phyloP scores from a whole-genome alignment of 53 echinoderm and acorn worm genomes.

The Actinopyga echinites region DNA sequence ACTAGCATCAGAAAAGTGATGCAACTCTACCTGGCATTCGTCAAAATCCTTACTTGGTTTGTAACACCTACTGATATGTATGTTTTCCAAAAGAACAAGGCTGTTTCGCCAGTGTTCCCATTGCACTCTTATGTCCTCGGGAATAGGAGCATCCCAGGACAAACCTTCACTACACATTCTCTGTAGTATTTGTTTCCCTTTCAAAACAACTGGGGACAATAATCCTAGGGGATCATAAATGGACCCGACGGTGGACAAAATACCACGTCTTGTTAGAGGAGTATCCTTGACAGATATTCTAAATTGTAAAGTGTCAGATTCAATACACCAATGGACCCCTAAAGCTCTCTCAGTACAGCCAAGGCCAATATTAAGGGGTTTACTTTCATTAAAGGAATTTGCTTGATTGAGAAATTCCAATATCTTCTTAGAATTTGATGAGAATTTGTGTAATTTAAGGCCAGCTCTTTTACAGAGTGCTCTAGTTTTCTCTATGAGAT shows the following conservation, averaged over 20 bases:
- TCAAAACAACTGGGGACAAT: constrained; percentile 63
- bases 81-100: too few relatives aligned
- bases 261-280: constrained; percentile 66
- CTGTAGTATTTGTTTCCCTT: constrained; percentile 68
- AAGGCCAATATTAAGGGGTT: too few relatives aligned
- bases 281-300: constrained; percentile 62
- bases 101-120: constrained; percentile 40
- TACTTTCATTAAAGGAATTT: constrained; percentile 45
- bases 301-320: constrained; percentile 72
- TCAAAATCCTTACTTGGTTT: too few relatives aligned
- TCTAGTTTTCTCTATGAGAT: constrained; percentile 54
- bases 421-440: constrained; percentile 62
- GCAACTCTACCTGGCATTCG: too few relatives aligned
- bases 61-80: too few relatives aligned
- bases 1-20: too few relatives aligned
- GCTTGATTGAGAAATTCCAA: constrained; percentile 41
- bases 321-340: too few relatives aligned
- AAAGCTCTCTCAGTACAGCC: constrained; percentile 66
- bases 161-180: constrained; percentile 57
- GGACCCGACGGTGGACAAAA: constrained; percentile 66
- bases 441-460: constrained; percentile 60
- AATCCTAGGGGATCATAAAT: constrained; percentile 72
- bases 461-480: constrained; percentile 58
- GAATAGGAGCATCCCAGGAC: constrained; percentile 66
- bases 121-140: constrained; percentile 50